These are phyloP conservation scores for Lithosia quadra DNA, from an alignment of 2,888 invertebrate species.

Conservation along the genomic window DNA sequence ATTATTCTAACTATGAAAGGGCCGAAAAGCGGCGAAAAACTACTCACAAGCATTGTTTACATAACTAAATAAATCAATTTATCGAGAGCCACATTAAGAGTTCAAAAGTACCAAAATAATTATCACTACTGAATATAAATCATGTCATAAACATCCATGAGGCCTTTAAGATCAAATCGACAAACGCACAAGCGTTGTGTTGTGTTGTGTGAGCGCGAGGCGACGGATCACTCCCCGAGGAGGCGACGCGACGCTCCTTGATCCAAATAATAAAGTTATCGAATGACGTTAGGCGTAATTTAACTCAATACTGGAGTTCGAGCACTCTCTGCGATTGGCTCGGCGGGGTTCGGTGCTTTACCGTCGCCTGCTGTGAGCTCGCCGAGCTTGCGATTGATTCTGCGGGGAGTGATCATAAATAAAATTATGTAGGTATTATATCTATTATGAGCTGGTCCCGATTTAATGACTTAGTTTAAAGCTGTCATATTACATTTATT, in stretches of 20 bases:
- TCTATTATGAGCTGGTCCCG: neutral
- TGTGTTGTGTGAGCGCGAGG: too few relatives aligned
- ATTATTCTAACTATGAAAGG: too few relatives aligned
- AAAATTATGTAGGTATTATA: too few relatives aligned
- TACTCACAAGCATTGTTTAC: too few relatives aligned
- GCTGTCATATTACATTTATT: neutral
- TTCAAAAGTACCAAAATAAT: neutral
- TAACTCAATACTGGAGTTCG: neutral
- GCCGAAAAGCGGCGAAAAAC: too few relatives aligned
- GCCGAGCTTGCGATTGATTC: neutral
- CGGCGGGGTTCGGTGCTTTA: neutral
- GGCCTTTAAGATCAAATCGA: neutral
- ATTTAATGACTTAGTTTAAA: neutral
- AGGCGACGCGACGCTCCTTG: neutral
- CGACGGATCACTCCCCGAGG: conserved; percentile 1
- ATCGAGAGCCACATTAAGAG: neutral
- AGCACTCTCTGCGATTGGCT: neutral
- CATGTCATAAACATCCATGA: too few relatives aligned
- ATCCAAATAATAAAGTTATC: conserved; percentile 9
- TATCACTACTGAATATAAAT: neutral
- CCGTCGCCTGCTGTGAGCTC: neutral
- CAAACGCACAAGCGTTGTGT: neutral
- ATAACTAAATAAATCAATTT: too few relatives aligned
- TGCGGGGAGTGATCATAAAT: neutral
- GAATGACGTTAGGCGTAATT: conserved; percentile 21